Evolutionary conservation across 35 echinoderm and acorn worm genomes (phyloP), one percentile per base, ranked within the genome.

Genomic region (Eucidaris tribuloides): DNA sequence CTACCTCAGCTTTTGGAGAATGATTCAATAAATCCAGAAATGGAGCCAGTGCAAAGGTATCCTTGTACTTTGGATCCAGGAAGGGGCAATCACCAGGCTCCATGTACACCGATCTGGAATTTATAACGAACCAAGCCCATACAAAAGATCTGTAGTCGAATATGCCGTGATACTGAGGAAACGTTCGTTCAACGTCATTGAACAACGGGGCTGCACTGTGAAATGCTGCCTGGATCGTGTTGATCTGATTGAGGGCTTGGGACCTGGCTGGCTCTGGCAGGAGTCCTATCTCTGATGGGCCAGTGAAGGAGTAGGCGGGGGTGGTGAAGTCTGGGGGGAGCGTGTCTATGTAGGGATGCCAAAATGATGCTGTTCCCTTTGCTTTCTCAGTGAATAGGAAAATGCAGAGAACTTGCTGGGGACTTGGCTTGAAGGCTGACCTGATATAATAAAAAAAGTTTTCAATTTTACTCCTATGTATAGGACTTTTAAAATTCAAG

Each of bases 51-150:
- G 86, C 90, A 87, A 84, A 98, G 14, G 42, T 48, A 76, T 93
- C 83, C 22, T 56, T 50, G 40, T 79, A 79, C 18, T 50, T 43
- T 0, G 68, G 58, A 28, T 82, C 32, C 2, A 81, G 42, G 9
- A 22, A 68, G n/a, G 78, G 33, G 34, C 65, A 76, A 3, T 19
- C 76, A 22, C 62, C 33, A 19, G 84, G 59, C 81, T 74, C 45
- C 62, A 63, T 77, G 62, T 61, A 83, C 22, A 82, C 79, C 58
- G 52, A 92, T 48, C 83, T 89, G n/a, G 95, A 89, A 45, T 98
- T 98, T 42, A 98, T 79, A 20, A 89, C 90, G 62, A 89, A 98
- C 95, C 95, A 98, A 1, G 95, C 95, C 95, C 95, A 98, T 4
- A 43, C 41, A 60, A 98, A 98, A 45, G 54, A 22, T 35, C 43